Evolutionary conservation across 35 echinoderm and acorn worm species (phyloP).

Genomic region (Anneissia japonica): DNA sequence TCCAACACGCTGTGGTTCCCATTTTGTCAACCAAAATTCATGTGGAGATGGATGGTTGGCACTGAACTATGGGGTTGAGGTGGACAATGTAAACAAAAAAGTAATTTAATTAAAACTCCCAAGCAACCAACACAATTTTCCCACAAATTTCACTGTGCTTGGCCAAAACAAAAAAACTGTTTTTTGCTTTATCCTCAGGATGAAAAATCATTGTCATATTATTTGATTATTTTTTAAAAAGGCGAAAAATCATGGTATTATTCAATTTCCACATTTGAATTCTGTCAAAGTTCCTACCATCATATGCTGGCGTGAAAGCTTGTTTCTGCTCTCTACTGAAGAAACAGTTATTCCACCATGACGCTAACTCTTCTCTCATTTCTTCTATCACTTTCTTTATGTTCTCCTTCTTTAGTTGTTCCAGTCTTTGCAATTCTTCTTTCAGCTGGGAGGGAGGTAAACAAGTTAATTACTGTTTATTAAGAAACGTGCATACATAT

Average conservation of each 20-base stretch:
- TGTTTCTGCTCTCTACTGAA: constrained; percentile 66
- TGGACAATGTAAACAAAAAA: neutral
- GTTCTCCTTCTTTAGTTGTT: constrained; percentile 86
- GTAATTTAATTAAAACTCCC: neutral
- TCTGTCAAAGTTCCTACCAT: constrained; percentile 33
- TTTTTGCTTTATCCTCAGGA: too few relatives aligned
- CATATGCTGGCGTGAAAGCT: constrained; percentile 69
- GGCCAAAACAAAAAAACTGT: too few relatives aligned
- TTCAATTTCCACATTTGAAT: neutral
- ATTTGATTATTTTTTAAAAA: too few relatives aligned
- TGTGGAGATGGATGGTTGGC: too few relatives aligned
- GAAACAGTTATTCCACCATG: constrained; percentile 96
- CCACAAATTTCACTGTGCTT: neutral
- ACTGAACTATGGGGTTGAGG: too few relatives aligned
- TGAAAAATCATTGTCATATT: too few relatives aligned
- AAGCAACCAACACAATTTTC: neutral
- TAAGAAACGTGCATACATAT: too few relatives aligned
- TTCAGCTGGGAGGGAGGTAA: constrained; percentile 42
- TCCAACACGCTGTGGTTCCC: too few relatives aligned
- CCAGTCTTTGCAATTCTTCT: constrained; percentile 53
- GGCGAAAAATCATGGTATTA: too few relatives aligned
- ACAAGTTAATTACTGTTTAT: too few relatives aligned
- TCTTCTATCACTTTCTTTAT: constrained; percentile 82
- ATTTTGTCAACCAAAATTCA: too few relatives aligned
- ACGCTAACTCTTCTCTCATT: constrained; percentile 62